phyloP scores from a whole-genome alignment of 2,113 vertebrate genomes.

The Vombatus ursinus region DNA sequence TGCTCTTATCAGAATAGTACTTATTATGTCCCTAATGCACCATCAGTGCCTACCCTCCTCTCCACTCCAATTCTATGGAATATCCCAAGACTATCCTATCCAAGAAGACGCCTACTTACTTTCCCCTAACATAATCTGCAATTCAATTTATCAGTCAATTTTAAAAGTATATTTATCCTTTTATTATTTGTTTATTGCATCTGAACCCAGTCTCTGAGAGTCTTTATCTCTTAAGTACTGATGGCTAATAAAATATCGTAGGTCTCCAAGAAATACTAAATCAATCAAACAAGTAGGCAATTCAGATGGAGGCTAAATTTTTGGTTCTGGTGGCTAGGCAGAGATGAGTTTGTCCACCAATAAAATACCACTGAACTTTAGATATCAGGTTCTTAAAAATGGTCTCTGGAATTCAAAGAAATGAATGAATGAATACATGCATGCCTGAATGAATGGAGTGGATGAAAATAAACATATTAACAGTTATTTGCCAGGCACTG shows the following conservation, averaged over 20 bases:
- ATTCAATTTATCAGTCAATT: background rate
- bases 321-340: background rate
- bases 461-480: background rate
- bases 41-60: background rate
- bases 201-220: background rate
- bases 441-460: background rate
- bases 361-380: background rate
- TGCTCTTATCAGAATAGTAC: background rate
- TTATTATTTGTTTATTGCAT: background rate
- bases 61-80: background rate
- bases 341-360: background rate
- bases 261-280: background rate
- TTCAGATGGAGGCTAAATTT: background rate
- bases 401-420: background rate
- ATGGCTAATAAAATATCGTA: background rate
- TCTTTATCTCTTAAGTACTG: background rate
- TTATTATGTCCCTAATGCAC: background rate
- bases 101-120: background rate
- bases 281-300: background rate
- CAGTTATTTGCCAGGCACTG: background rate
- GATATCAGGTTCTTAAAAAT: background rate
- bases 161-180: background rate
- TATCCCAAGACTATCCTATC: background rate
- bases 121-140: background rate
- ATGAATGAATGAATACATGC: background rate